Evolutionary conservation across 2,113 vertebrate genomes (phyloP).

Genomic region (Pelvicachromis taeniatus): DNA sequence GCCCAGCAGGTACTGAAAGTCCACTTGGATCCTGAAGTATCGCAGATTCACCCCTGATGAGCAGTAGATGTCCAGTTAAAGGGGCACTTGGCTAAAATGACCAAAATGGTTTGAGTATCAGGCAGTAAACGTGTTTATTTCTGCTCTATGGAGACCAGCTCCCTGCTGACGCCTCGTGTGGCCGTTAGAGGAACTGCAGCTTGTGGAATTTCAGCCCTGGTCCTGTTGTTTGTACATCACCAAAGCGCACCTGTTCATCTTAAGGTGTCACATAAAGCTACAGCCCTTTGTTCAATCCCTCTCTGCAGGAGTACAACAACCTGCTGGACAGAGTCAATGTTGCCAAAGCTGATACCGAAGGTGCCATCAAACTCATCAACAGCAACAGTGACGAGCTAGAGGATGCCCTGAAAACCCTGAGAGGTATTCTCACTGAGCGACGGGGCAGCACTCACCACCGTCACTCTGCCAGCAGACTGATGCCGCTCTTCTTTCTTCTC

Average conservation of each 20-base stretch:
- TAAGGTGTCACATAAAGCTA: not conserved
- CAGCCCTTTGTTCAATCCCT: not conserved
- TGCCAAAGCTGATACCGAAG: slow-evolving; percentile 76
- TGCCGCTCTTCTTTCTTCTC: not conserved
- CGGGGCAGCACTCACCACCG: not conserved
- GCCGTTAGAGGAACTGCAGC: not conserved
- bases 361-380: slow-evolving; percentile 74
- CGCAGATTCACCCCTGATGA: not conserved
- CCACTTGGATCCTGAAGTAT: not conserved
- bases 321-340: slow-evolving; percentile 78
- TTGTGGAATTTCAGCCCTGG: too few relatives aligned
- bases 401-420: slow-evolving; percentile 77
- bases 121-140: not conserved
- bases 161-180: not conserved
- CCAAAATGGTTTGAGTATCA: not conserved
- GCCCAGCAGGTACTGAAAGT: slow-evolving; percentile 56
- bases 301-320: slow-evolving; percentile 69
- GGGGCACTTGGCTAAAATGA: not conserved
- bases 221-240: too few relatives aligned
- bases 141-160: not conserved
- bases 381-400: slow-evolving; percentile 79
- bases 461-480: not conserved
- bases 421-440: slow-evolving; percentile 61
- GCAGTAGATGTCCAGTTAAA: not conserved
- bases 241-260: not conserved